Conservation (phyloP, 2,113 vertebrate species). For the Sphaerodactylus townsendi region DNA sequence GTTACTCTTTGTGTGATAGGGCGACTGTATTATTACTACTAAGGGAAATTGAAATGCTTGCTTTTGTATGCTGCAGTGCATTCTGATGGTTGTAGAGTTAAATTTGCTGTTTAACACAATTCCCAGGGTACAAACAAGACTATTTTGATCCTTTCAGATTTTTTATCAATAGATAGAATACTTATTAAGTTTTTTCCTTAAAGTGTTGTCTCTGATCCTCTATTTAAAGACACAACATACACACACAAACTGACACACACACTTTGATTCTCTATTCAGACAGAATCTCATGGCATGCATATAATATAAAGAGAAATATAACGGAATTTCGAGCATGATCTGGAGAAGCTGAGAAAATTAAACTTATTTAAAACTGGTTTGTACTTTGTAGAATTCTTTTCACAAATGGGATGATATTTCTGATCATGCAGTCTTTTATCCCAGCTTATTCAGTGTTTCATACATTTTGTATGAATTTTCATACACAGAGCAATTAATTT, state of each 20-base stretch:
- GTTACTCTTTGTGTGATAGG: not conserved
- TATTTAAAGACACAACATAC: too few species aligned
- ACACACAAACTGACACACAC: too few species aligned
- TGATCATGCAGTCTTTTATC: not conserved
- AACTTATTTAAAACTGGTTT: not conserved
- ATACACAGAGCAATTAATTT: not conserved
- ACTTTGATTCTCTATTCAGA: not conserved
- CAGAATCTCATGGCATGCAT: not conserved
- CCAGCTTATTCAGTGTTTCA: not conserved
- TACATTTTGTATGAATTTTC: not conserved
- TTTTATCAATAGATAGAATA: not conserved
- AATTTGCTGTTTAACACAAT: not conserved
- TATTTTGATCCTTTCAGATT: not conserved
- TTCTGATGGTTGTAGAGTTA: not conserved
- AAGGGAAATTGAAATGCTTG: not conserved
- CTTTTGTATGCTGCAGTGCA: not conserved
- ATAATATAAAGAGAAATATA: not conserved
- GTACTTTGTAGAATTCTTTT: not conserved
- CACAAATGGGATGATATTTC: not conserved
- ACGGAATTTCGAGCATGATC: too few species aligned
- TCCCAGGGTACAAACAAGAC: not conserved
- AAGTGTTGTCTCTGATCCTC: not conserved
- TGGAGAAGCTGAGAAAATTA: not conserved
- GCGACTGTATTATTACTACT: not conserved
- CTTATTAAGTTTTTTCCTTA: not conserved